Evolutionary conservation across 2,888 invertebrate species (phyloP).

Genomic region (Thysanoteuthis rhombus): DNA sequence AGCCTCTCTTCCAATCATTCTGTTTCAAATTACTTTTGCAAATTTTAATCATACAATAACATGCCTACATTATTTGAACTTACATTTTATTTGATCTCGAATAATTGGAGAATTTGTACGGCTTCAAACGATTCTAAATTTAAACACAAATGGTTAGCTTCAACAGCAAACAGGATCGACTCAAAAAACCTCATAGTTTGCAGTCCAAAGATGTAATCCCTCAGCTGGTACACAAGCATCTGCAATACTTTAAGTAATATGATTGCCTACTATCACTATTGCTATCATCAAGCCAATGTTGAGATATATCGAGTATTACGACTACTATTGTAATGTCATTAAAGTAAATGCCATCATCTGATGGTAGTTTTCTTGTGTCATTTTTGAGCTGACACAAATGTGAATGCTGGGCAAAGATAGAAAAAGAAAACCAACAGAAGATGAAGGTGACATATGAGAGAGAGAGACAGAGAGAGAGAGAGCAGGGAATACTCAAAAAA

Average conservation of each 20-base stretch:
- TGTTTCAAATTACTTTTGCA: background rate
- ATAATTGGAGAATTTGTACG: background rate
- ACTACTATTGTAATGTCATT: background rate
- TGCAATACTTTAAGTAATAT: background rate
- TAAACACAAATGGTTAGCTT: background rate
- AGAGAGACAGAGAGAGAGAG: background rate
- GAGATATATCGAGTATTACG: background rate
- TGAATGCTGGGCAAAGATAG: background rate
- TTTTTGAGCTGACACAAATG: background rate
- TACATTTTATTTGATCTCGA: background rate
- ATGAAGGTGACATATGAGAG: background rate
- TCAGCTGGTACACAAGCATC: too few relatives aligned
- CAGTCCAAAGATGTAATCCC: background rate
- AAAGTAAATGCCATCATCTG: background rate
- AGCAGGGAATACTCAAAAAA: too few relatives aligned
- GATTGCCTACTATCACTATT: background rate
- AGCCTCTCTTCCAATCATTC: too few relatives aligned
- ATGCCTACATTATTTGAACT: background rate
- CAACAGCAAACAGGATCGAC: background rate
- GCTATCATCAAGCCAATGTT: too few relatives aligned
- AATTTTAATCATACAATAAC: background rate
- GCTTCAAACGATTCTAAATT: background rate
- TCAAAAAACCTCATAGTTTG: background rate
- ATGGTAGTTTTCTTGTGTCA: background rate
- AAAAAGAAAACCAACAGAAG: background rate